Evolutionary conservation across 2,888 invertebrate genomes (phyloP).

Genomic region (Phrixothrix hirtus): DNA sequence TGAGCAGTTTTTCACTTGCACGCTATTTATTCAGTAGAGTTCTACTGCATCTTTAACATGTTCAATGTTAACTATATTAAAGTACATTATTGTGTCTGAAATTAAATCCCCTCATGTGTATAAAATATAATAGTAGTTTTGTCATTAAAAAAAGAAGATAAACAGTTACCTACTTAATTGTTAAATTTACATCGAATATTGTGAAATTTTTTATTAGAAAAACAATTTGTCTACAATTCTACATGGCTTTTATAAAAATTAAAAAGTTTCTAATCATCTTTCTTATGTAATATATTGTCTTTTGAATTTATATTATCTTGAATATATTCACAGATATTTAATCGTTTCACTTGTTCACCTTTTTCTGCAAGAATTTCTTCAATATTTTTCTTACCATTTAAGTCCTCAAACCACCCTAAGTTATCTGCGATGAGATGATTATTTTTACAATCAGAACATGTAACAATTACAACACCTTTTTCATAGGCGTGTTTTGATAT

Average conservation of each 20-base stretch:
- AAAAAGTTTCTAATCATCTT: too few species aligned
- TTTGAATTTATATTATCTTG: not conserved
- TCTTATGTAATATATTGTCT: too few species aligned
- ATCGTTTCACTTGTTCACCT: conserved; percentile 76
- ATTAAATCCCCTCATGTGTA: too few species aligned
- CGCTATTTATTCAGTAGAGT: too few species aligned
- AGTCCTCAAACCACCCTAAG: conserved; percentile 89
- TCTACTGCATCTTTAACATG: too few species aligned
- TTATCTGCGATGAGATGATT: conserved; percentile 96
- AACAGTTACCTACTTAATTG: too few species aligned
- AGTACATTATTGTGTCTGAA: too few species aligned
- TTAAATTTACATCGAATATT: not conserved
- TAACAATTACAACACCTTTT: conserved; percentile 90
- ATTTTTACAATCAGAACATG: conserved; percentile 84
- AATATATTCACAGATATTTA: conserved; percentile 12
- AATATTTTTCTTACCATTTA: conserved; percentile 78
- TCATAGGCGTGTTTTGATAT: conserved; percentile 86
- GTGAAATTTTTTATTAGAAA: conserved; percentile 24
- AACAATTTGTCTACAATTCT: conserved; percentile 7
- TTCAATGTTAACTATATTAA: too few species aligned
- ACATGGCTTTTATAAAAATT: not conserved
- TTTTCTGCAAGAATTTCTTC: conserved; percentile 87
- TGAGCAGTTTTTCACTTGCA: too few species aligned
- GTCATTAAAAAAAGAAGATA: too few species aligned
- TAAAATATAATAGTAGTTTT: too few species aligned